Conservation (phyloP, 2,888 invertebrate species). For the Platycnemis pennipes region DNA sequence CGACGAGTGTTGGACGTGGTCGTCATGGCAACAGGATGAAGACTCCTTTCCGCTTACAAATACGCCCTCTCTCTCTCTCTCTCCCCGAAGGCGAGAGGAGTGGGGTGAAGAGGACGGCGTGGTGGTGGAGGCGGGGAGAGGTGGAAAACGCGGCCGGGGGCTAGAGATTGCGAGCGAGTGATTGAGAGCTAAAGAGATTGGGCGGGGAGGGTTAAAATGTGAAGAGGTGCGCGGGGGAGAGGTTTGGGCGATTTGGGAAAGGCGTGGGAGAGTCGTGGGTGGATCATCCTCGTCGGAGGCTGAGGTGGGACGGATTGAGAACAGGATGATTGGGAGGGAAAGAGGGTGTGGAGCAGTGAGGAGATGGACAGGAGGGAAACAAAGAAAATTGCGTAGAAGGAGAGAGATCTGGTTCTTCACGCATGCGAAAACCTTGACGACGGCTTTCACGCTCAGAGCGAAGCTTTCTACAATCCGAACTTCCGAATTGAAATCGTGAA, state of each 20-base stretch:
- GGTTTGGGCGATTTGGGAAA: neutral
- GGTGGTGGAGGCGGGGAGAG: neutral
- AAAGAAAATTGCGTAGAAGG: too few species aligned
- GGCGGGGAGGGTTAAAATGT: neutral
- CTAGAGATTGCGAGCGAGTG: conserved; percentile 40
- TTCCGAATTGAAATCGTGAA: too few species aligned
- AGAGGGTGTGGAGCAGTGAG: too few species aligned
- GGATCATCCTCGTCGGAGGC: neutral
- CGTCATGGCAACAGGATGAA: conserved; percentile 73
- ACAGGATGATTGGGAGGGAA: too few species aligned
- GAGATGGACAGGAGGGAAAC: neutral
- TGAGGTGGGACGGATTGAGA: too few species aligned
- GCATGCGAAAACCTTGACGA: too few species aligned
- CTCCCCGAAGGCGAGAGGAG: neutral
- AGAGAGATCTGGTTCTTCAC: too few species aligned
- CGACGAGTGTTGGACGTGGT: conserved; percentile 72
- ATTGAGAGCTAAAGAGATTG: neutral
- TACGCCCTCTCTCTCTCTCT: conserved; percentile 1
- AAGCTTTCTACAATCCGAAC: too few species aligned
- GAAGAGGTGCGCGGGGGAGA: neutral
- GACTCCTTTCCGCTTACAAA: conserved; percentile 70
- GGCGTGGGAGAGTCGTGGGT: neutral
- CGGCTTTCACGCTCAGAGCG: too few species aligned
- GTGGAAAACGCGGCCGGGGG: neutral
- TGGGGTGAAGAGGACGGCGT: neutral